Conservation (phyloP, 2,888 invertebrate species). For the Trichogramma dendrolimi region DNA sequence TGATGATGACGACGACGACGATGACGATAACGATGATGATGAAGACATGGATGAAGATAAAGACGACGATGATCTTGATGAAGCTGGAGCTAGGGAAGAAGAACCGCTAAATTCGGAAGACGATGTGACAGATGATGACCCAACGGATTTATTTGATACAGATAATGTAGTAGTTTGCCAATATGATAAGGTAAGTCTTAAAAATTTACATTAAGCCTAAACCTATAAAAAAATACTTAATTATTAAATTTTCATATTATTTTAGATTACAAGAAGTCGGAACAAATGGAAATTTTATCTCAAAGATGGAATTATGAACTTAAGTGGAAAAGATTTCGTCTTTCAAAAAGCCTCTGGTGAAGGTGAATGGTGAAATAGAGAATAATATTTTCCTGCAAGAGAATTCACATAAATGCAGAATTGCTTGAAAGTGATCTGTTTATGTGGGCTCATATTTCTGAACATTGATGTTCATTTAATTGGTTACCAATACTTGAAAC, state of each 20-base stretch:
- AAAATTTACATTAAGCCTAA: neutral
- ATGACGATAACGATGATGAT: slow-evolving; percentile 57
- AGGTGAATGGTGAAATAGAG: slow-evolving; percentile 85
- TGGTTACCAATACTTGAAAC: too few species aligned
- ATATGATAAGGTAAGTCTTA: slow-evolving; percentile 82
- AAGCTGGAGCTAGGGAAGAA: slow-evolving; percentile 48
- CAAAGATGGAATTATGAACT: slow-evolving; percentile 99
- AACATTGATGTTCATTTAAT: too few species aligned
- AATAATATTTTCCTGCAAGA: too few species aligned
- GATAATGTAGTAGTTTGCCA: slow-evolving; percentile 99
- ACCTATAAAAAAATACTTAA: slow-evolving; percentile 10
- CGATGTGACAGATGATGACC: slow-evolving; percentile 95
- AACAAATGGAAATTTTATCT: slow-evolving; percentile 99
- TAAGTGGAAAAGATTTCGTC: slow-evolving; percentile 95
- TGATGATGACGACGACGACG: slow-evolving; percentile 76
- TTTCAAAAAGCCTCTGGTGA: slow-evolving; percentile 99
- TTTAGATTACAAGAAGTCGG: slow-evolving; percentile 90
- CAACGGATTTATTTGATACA: slow-evolving; percentile 93
- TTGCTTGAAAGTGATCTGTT: too few species aligned
- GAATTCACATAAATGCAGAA: too few species aligned
- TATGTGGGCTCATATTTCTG: too few species aligned
- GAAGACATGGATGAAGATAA: slow-evolving; percentile 56
- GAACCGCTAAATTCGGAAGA: slow-evolving; percentile 95
- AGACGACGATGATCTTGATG: slow-evolving; percentile 52
- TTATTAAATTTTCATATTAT: slow-evolving; percentile 28